A percentile compares a stretch with the other conserved stretches of the same genome.
Conservation (phyloP, 2,797 vertebrate species). For the Spinibarbus caldwelli region DNA sequence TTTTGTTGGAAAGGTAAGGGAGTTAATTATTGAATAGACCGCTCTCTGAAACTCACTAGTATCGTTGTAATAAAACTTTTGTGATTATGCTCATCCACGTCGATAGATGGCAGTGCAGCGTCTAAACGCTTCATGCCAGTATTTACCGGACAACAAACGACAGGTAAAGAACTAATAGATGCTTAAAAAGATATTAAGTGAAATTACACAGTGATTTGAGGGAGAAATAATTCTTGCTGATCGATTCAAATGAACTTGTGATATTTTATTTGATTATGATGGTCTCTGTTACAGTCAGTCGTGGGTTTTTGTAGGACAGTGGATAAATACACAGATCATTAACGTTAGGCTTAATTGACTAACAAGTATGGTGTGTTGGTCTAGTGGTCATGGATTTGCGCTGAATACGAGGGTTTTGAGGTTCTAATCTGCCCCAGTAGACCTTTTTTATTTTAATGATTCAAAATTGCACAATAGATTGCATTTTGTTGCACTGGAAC, state of each 20-base stretch:
- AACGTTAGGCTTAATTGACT: not conserved
- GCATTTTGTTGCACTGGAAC: not conserved
- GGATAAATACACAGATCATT: not conserved
- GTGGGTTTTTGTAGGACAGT: not conserved
- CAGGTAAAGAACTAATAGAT: not conserved
- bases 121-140: no score
- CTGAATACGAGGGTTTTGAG: not conserved
- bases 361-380: not conserved
- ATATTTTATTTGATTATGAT: not conserved
- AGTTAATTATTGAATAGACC: no score
- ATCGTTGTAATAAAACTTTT: no score
- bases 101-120: no score
- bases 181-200: no score
- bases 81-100: no score
- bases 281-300: not conserved
- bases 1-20: no score
- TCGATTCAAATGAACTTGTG: not conserved
- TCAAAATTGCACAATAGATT: not conserved
- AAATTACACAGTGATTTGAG: not conserved
- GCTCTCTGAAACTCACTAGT: no score
- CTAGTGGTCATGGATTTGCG: not conserved
- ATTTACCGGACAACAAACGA: not conserved
- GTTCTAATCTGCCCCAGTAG: not conserved
- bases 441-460: not conserved
- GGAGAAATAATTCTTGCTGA: not conserved